phyloP scores from a whole-genome alignment of 1,140 invertebrate species.

The Araneus ventricosus region DNA sequence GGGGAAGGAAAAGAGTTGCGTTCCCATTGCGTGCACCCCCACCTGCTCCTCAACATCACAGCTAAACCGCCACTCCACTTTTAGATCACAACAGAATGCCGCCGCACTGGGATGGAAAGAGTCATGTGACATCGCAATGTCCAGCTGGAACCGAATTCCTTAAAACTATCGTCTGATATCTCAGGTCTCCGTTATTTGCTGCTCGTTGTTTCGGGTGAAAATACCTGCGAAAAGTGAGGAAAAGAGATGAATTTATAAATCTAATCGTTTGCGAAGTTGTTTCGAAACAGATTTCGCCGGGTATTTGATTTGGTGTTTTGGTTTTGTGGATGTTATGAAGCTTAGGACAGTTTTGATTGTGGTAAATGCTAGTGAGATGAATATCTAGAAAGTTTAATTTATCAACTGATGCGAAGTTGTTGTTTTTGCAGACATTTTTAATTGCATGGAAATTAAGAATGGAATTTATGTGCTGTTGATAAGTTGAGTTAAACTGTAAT shows the following conservation, averaged over 20 bases:
- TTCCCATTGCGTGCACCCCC: constrained; percentile 16
- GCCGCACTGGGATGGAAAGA: constrained; percentile 16
- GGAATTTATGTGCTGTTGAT: too few relatives aligned
- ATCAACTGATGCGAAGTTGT: too few relatives aligned
- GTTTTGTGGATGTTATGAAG: too few relatives aligned
- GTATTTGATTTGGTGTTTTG: too few relatives aligned
- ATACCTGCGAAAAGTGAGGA: neutral
- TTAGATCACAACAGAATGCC: constrained; percentile 21
- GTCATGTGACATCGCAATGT: constrained; percentile 9
- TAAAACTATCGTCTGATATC: neutral
- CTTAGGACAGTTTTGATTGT: too few relatives aligned
- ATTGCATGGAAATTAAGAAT: too few relatives aligned
- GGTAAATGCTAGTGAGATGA: too few relatives aligned
- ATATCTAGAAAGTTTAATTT: too few relatives aligned
- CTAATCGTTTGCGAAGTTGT: neutral
- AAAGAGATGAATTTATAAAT: neutral
- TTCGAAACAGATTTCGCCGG: neutral
- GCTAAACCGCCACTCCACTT: constrained; percentile 40
- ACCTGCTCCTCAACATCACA: constrained; percentile 35
- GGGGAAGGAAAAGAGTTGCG: neutral
- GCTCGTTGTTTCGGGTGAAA: neutral
- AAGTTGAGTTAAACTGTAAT: too few relatives aligned
- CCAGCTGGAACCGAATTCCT: neutral
- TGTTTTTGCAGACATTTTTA: too few relatives aligned
- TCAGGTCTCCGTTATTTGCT: neutral